Evolutionary conservation across 2,797 vertebrate species (phyloP).

Genomic region (Coregonus ussuriensis): DNA sequence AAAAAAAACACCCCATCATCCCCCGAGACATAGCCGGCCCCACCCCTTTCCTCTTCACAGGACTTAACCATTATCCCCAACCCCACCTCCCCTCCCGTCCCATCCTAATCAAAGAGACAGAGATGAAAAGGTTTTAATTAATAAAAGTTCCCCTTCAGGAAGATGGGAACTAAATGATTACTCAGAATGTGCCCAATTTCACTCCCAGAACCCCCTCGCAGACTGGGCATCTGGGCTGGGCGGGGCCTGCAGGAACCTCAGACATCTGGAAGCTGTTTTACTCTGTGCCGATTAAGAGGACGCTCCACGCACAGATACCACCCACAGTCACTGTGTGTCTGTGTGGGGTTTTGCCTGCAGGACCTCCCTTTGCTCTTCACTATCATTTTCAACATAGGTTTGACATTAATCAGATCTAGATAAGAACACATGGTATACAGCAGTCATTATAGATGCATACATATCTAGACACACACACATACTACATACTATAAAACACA

Average conservation of each 20-base stretch:
- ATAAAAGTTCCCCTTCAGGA: slow-evolving; percentile 84
- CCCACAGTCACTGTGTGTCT: slow-evolving; percentile 74
- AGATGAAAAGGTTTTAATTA: slow-evolving; percentile 87
- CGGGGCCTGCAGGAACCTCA: slow-evolving; percentile 77
- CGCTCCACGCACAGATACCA: slow-evolving; percentile 82
- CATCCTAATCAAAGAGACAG: slow-evolving; percentile 83
- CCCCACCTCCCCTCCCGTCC: slow-evolving; percentile 34
- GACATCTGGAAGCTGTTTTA: slow-evolving; percentile 94
- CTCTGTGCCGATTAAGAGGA: slow-evolving; percentile 80
- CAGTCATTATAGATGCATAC: too few relatives aligned
- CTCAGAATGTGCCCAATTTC: slow-evolving; percentile 82
- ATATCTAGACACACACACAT: too few relatives aligned
- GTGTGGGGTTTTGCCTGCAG: slow-evolving; percentile 20
- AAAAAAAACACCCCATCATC: slow-evolving; percentile 24
- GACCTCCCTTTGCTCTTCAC: background rate
- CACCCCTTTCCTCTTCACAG: slow-evolving; percentile 55
- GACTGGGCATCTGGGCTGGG: slow-evolving; percentile 88
- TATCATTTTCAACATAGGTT: background rate
- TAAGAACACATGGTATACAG: background rate
- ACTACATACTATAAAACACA: background rate
- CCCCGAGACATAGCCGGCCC: slow-evolving; percentile 36
- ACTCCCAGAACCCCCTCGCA: slow-evolving; percentile 79
- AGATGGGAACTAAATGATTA: slow-evolving; percentile 90
- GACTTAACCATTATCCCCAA: slow-evolving; percentile 67
- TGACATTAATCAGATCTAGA: background rate